These are phyloP conservation scores for Carlito syrichta DNA, from an alignment of 2,113 vertebrate species.

Conservation along the genomic window DNA sequence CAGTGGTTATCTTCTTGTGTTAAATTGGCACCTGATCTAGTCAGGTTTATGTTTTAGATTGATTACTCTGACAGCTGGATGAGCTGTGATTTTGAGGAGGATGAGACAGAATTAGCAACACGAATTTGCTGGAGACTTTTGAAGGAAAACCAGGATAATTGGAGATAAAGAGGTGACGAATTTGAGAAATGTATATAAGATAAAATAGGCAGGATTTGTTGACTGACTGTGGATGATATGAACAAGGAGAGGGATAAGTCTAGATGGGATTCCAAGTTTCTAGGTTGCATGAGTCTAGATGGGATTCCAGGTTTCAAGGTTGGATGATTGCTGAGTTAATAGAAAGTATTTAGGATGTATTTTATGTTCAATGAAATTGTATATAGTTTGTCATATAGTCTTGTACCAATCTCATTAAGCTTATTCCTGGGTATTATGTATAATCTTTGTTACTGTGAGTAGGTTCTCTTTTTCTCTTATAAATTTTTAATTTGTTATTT, in stretches of 20 bases:
- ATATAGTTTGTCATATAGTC: not conserved
- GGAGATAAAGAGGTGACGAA: not conserved
- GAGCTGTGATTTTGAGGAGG: not conserved
- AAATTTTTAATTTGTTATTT: conserved; percentile 7
- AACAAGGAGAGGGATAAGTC: not conserved
- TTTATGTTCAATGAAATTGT: conserved; percentile 11
- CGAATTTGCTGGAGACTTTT: not conserved
- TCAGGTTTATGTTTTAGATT: not conserved
- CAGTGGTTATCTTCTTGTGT: not conserved
- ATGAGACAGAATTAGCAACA: not conserved
- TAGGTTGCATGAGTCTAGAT: not conserved
- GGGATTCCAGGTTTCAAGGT: not conserved
- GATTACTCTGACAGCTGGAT: not conserved
- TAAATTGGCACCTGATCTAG: not conserved
- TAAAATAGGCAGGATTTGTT: not conserved
- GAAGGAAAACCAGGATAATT: not conserved
- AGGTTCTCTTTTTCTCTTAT: not conserved
- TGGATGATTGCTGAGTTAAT: not conserved
- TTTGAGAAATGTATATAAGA: not conserved
- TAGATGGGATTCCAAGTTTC: not conserved
- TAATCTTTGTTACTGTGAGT: not conserved
- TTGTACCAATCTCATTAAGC: conserved; percentile 3
- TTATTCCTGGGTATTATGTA: not conserved
- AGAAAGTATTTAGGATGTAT: not conserved
- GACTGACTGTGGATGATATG: not conserved